Evolutionary conservation across 2,888 invertebrate species (phyloP), one percentile per base, ranked within the genome.

Genomic region (Synanthedon andrenaeformis): DNA sequence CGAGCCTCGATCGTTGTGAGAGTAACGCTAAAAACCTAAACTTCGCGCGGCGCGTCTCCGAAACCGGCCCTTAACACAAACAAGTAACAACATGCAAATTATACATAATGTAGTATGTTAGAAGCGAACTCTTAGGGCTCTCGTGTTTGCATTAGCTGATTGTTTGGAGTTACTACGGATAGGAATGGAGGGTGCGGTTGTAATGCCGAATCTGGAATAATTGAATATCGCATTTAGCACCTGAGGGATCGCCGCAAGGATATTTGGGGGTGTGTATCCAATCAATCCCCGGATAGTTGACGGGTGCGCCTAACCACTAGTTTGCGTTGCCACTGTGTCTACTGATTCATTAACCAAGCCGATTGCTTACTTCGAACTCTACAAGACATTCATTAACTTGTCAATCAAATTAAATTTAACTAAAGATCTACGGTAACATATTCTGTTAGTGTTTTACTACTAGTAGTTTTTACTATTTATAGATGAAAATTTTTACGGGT

Each of bases 121-220:
- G 35, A 35, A 35, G 49, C 19, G 17, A 49, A 17, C 49, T 19
- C 19, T 49, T 45, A 45, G 45, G 17, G 49, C 23, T 49, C 8
- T 49, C 17, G 53, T 71, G 72, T 75, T 76, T 76, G 65, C 70
- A 70, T 74, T 71, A 69, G 61, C 64, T 73, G 76, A 78, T 79
- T 80, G 78, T 77, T 77, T 67, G 69, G 63, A 67, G 66, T 69
- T 69, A 66, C 69, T 69, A 17, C 59, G 64, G 63, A 69, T 73
- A 65, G 73, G 67, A 65, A 65, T 64, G 50, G 51, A 54, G 60
- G 57, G 52, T 60, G 59, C 61, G 58, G 65, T 60, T 63, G 66
- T 66, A 66, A 69, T 69, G 65, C 59, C 57, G 56, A 62, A 63
- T 59, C 55, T 51, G 54, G 62, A 69, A 72, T 79, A 74, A 82